Evolutionary conservation across 2,888 invertebrate genomes (phyloP).

Genomic region (Ophion ventricosus): DNA sequence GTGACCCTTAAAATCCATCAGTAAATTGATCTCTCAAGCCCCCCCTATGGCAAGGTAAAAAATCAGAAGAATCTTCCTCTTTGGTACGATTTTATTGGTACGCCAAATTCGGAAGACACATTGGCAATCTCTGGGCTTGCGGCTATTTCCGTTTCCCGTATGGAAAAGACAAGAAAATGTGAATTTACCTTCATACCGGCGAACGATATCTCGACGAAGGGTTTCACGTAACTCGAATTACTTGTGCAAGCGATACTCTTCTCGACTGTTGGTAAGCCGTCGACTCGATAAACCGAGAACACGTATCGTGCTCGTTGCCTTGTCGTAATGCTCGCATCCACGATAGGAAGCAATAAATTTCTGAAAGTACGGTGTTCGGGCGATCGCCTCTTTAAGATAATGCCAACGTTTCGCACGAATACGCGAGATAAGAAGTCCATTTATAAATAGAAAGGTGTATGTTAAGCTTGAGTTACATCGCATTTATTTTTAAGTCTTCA

Average conservation of each 20-base stretch:
- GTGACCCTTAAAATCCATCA: too few species aligned
- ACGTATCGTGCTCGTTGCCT: constrained; percentile 84
- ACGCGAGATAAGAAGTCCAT: constrained; percentile 18
- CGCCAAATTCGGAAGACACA: background rate
- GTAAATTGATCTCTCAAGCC: too few species aligned
- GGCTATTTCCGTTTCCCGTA: background rate
- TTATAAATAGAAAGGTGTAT: constrained; percentile 14
- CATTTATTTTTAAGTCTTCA: constrained; percentile 10
- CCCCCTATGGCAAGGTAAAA: background rate
- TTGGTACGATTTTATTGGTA: background rate
- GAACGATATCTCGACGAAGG: constrained; percentile 86
- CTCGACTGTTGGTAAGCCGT: constrained; percentile 83
- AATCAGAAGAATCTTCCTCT: background rate
- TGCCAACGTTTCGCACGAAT: constrained; percentile 37
- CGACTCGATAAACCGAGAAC: constrained; percentile 85
- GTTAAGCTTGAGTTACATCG: constrained; percentile 8
- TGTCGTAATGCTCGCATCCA: constrained; percentile 83
- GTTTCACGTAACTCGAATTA: constrained; percentile 75
- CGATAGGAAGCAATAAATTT: constrained; percentile 87
- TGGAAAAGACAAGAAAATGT: background rate
- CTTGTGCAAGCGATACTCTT: constrained; percentile 70
- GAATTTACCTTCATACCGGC: constrained; percentile 86
- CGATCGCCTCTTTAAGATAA: constrained; percentile 52
- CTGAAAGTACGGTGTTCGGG: constrained; percentile 82
- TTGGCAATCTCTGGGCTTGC: background rate